Conservation (phyloP, 2,888 invertebrate genomes). For the Acanthosoma haemorrhoidale region DNA sequence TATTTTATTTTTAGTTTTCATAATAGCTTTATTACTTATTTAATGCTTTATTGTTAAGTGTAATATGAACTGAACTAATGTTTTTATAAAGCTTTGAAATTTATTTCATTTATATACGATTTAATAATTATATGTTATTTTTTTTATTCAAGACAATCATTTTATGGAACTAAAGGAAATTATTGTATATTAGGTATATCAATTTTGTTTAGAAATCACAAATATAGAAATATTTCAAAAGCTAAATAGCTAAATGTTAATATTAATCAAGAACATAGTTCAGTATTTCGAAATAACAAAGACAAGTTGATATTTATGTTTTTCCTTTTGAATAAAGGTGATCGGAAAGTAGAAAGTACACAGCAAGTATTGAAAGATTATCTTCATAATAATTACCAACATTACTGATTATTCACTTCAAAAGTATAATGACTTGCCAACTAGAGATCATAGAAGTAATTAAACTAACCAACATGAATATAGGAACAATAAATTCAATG, state of each 20-base stretch:
- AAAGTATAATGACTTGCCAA: too few species aligned
- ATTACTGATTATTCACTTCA: too few species aligned
- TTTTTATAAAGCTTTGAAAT: not conserved
- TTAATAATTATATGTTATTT: not conserved
- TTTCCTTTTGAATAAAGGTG: not conserved
- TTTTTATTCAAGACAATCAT: constrained; percentile 23
- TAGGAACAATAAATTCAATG: too few species aligned
- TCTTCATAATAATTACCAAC: too few species aligned
- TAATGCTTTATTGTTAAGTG: constrained; percentile 17
- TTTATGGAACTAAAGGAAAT: constrained; percentile 3
- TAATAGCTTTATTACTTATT: constrained; percentile 24
- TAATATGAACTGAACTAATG: constrained; percentile 26
- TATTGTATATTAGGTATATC: not conserved
- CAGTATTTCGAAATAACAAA: too few species aligned
- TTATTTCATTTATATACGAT: not conserved
- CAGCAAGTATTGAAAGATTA: not conserved
- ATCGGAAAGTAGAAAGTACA: not conserved
- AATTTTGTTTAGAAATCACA: not conserved
- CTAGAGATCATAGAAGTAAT: too few species aligned
- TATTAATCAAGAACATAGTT: too few species aligned
- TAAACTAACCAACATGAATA: too few species aligned
- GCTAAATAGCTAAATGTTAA: too few species aligned
- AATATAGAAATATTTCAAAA: too few species aligned
- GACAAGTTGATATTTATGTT: not conserved
- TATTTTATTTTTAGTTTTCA: constrained; percentile 25